These are phyloP conservation scores for Phortica variegata DNA, from an alignment of 1,140 invertebrate genomes.

Conservation along the genomic window DNA sequence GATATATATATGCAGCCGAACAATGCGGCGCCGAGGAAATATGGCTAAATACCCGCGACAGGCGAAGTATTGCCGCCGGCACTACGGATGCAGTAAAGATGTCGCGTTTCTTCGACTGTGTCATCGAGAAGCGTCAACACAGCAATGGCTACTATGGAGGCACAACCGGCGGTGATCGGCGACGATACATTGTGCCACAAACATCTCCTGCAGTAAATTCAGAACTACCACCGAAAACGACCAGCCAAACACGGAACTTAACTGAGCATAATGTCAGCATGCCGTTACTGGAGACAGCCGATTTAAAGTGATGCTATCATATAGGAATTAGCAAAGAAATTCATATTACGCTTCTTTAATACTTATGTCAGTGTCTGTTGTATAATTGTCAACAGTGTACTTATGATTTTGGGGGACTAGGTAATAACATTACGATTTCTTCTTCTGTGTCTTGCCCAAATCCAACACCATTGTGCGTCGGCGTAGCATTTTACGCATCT, in stretches of 20 bases:
- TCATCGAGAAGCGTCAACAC: slow-evolving; percentile 72
- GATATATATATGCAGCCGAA: slow-evolving; percentile 62
- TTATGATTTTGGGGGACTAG: too few relatives aligned
- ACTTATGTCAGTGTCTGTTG: not conserved
- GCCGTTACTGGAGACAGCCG: slow-evolving; percentile 32
- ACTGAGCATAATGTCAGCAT: slow-evolving; percentile 4
- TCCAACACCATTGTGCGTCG: slow-evolving; percentile 3
- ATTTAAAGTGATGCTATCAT: slow-evolving; percentile 23
- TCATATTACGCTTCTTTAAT: too few relatives aligned
- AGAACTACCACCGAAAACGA: slow-evolving; percentile 12
- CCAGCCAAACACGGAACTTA: too few relatives aligned
- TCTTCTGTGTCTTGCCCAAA: not conserved
- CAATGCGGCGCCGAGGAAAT: slow-evolving; percentile 94
- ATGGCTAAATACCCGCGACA: slow-evolving; percentile 78
- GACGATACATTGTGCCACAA: slow-evolving; percentile 17
- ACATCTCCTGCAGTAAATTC: slow-evolving; percentile 6
- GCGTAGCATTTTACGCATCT: not conserved
- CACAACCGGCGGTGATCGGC: slow-evolving; percentile 38
- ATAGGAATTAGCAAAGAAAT: too few relatives aligned
- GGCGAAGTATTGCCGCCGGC: slow-evolving; percentile 84
- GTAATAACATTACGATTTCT: not conserved
- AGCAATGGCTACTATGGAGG: slow-evolving; percentile 61
- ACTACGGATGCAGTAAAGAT: slow-evolving; percentile 89
- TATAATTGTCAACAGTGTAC: not conserved
- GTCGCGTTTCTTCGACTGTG: slow-evolving; percentile 92